Evolutionary conservation across 2,888 invertebrate species (phyloP).

Genomic region (Oscheius sp.): DNA sequence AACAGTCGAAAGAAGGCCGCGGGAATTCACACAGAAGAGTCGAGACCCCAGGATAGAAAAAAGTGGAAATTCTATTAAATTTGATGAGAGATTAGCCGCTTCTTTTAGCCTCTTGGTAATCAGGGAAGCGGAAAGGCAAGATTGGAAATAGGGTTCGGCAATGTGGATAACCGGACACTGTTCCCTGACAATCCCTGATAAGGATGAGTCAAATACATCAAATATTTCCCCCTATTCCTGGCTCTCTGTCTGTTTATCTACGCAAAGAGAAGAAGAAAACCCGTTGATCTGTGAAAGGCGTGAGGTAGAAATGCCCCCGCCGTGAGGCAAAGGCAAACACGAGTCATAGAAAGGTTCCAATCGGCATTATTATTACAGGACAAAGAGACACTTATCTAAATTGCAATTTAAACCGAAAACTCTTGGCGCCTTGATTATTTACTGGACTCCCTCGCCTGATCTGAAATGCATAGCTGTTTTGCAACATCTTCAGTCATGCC

Average conservation of each 20-base stretch:
- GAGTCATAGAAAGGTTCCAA: constrained; percentile 9
- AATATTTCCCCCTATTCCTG: too few relatives aligned
- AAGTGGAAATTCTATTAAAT: background rate
- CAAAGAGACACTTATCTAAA: too few relatives aligned
- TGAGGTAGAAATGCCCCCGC: constrained; percentile 9
- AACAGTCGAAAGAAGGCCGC: constrained; percentile 28
- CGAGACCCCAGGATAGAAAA: background rate
- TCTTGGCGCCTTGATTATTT: background rate
- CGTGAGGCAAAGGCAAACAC: constrained; percentile 19
- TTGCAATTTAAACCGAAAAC: too few relatives aligned
- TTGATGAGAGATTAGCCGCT: background rate
- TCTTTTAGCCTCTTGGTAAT: too few relatives aligned
- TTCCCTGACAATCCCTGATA: too few relatives aligned
- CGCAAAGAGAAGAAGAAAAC: too few relatives aligned
- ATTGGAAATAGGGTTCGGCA: too few relatives aligned
- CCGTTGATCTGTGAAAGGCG: too few relatives aligned
- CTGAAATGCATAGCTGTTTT: constrained; percentile 8
- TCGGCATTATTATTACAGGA: background rate
- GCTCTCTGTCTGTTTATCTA: too few relatives aligned
- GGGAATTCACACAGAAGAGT: constrained; percentile 12
- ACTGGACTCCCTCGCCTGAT: constrained; percentile 6
- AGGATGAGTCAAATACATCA: background rate
- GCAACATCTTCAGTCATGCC: background rate
- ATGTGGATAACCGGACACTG: too few relatives aligned
- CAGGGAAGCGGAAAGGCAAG: too few relatives aligned